Base-by-base conservation (phyloP, 2,797 vertebrate species). In the Podarcis siculus region DNA sequence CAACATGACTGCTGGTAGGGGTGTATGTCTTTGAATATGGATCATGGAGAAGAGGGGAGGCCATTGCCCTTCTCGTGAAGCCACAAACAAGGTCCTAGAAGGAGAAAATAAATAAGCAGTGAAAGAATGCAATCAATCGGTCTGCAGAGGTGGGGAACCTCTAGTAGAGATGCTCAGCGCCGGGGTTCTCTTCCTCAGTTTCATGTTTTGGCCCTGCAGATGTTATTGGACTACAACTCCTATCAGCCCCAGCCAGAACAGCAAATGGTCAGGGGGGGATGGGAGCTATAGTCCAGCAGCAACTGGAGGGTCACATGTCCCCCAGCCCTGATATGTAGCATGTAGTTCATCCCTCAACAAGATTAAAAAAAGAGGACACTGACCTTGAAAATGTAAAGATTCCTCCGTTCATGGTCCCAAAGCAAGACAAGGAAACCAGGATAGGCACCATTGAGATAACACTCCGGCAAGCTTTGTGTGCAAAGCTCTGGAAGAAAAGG, bases 1-100 rank as follows among this genome's bases (percentile, higher is more conserved):
- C 85, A 97, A 76, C 93, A 97, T 91, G 79, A 97, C 94, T 76
- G 96, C 95, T 0, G 96, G 96, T 87, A 97, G 96, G 1, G 96
- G 96, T 0, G 96, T 97, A 21, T 96, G 95, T 45, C 91, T 95
- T 90, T 94, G 92, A 66, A 97, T 95, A 87, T 97, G 96, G 89
- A 97, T 97, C 96, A 97, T 97, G 37, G 96, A 95, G 91, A 97
- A 97, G 80, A 97, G 94, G 37, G 93, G 93, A 79, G 96, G 96
- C 96, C 96, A 97, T 32, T 97, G 96, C 32, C 96, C 96, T 92
- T 97, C 96, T 49, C 96, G 95, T 89, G 96, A 96, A 84, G 96
- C 96, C 90, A 95, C 96, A 94, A 97, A 97, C 1, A 97, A 89
- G 81, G 96, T 96, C 93, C 96, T 97, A 77, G 86, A n/a, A 89